Percentiles rank a stretch among this genome's conserved stretches.
These are phyloP conservation scores for Meandrina meandrites DNA, from an alignment of 92 coral and sea anemone genomes.

Conservation along the genomic window DNA sequence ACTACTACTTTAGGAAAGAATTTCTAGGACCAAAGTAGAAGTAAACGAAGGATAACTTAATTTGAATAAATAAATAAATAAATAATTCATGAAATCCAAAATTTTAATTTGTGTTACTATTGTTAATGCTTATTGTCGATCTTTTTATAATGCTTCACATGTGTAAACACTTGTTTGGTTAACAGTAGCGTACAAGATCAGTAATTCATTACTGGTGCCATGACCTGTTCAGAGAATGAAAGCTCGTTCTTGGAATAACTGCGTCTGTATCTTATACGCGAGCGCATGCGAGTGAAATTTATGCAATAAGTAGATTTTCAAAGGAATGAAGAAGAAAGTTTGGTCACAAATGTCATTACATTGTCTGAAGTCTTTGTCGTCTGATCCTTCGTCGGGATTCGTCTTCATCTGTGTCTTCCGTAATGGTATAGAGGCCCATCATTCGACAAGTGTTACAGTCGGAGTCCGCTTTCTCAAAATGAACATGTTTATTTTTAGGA, in stretches of 20 bases:
- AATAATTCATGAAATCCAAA: no score
- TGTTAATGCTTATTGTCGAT: not conserved
- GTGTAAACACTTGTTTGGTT: no score
- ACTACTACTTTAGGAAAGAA: no score
- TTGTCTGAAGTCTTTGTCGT: constrained; percentile 32
- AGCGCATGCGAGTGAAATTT: not conserved
- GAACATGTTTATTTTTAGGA: constrained; percentile 16
- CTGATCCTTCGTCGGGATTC: not conserved
- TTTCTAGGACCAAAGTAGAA: no score
- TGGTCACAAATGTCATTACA: not conserved
- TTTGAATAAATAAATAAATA: no score
- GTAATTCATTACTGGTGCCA: no score
- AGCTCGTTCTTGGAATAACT: no score
- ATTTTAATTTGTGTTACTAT: no score
- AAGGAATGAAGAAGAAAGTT: not conserved
- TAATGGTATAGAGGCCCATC: constrained; percentile 42
- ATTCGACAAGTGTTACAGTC: constrained; percentile 42
- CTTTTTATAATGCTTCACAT: not conserved
- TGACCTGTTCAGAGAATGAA: no score
- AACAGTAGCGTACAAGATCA: no score
- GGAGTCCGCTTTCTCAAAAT: constrained; percentile 34
- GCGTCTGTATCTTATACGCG: not conserved
- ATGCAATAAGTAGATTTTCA: no score
- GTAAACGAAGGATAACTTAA: no score
- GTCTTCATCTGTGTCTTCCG: constrained; percentile 13